phyloP scores from a whole-genome alignment of 1,140 invertebrate species.

The Drosophila lacertosa region DNA sequence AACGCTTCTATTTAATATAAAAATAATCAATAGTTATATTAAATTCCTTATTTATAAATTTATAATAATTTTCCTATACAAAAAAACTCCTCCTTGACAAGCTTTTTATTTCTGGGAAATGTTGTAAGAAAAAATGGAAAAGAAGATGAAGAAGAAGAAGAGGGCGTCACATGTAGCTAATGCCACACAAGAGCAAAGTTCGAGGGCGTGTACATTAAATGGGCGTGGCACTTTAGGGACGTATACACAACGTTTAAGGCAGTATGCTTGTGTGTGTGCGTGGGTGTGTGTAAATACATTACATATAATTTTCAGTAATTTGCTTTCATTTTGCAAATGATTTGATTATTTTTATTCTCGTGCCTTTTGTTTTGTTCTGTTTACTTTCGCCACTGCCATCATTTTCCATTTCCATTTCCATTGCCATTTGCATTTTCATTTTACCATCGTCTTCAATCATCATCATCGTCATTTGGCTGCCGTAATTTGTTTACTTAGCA shows the following conservation, averaged over 20 bases:
- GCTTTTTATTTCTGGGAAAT: constrained; percentile 14
- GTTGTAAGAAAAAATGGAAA: constrained; percentile 8
- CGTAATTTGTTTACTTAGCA: constrained; percentile 67
- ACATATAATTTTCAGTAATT: constrained; percentile 73
- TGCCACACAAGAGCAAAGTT: constrained; percentile 22
- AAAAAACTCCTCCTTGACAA: neutral
- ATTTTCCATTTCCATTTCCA: constrained; percentile 7
- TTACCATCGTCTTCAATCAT: neutral
- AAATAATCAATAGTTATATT: too few species aligned
- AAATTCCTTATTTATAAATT: neutral
- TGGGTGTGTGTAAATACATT: constrained; percentile 43
- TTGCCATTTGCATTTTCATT: neutral
- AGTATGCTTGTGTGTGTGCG: neutral
- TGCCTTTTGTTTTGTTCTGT: constrained; percentile 40
- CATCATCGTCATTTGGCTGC: constrained; percentile 31
- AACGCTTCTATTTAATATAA: too few species aligned
- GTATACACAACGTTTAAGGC: constrained; percentile 15
- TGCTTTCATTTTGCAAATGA: constrained; percentile 76
- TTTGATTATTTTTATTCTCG: constrained; percentile 70
- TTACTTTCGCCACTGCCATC: constrained; percentile 17
- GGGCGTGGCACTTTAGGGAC: constrained; percentile 58
- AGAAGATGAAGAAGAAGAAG: constrained; percentile 53
- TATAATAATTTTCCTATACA: neutral
- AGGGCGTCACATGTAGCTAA: constrained; percentile 53
- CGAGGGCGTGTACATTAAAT: constrained; percentile 59